These are phyloP conservation scores for Astropecten irregularis DNA, from an alignment of 53 echinoderm and acorn worm species.

Conservation along the genomic window DNA sequence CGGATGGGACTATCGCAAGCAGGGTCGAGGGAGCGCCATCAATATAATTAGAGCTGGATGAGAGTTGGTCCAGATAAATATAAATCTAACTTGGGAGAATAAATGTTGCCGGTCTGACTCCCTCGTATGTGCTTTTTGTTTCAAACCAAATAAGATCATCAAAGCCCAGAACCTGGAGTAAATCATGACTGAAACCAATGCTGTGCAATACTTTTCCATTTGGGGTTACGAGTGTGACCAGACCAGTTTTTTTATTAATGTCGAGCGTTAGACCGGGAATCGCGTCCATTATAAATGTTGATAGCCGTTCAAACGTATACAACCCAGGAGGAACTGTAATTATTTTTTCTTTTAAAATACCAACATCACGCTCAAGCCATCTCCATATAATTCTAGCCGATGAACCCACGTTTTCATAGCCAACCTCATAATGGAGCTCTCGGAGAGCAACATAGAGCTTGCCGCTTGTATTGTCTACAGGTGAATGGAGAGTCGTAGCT, in stretches of 20 bases:
- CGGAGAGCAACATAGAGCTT: conserved; percentile 33
- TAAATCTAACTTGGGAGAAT: background rate
- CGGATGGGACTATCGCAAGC: conserved; percentile 34
- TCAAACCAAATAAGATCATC: conserved; percentile 1
- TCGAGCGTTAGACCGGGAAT: background rate
- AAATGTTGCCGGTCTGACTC: conserved; percentile 6
- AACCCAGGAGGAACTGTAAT: background rate
- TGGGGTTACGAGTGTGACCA: background rate
- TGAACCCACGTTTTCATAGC: conserved; percentile 29
- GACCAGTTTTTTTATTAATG: conserved; percentile 1
- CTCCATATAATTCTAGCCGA: conserved; percentile 1
- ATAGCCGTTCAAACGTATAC: background rate
- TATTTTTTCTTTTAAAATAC: too few species aligned
- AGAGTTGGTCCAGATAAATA: conserved; percentile 42
- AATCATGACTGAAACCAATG: background rate
- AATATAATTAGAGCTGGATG: conserved; percentile 22
- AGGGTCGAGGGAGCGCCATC: conserved; percentile 31
- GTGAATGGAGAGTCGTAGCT: conserved; percentile 12
- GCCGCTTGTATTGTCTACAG: conserved; percentile 17
- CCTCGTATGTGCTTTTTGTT: conserved; percentile 12
- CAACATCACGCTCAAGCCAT: too few species aligned
- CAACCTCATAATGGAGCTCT: conserved; percentile 37
- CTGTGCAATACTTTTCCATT: too few species aligned
- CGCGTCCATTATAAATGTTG: background rate
- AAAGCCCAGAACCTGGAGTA: conserved; percentile 16